These are phyloP conservation scores for Rugalucina vietnamica DNA, from an alignment of 2,888 invertebrate genomes.

Conservation along the genomic window DNA sequence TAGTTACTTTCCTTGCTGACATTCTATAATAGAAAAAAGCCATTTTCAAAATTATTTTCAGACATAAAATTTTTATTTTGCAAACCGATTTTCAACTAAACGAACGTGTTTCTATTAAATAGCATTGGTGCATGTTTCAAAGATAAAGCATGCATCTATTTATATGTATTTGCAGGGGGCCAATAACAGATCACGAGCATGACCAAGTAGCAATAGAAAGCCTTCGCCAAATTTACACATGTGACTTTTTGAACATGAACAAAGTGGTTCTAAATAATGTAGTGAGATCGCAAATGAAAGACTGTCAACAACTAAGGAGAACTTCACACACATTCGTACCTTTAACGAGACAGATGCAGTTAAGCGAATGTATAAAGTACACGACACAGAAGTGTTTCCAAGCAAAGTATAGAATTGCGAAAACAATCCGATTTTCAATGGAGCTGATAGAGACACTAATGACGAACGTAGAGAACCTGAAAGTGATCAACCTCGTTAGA, in stretches of 20 bases:
- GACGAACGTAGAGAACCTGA: slow-evolving; percentile 1
- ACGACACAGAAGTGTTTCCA: slow-evolving; percentile 13
- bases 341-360: background rate
- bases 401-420: slow-evolving; percentile 28
- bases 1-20: too few species aligned
- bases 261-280: background rate
- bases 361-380: slow-evolving; percentile 2
- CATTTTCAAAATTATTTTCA: too few species aligned
- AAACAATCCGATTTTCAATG: slow-evolving; percentile 38
- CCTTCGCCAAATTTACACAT: background rate
- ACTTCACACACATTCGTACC: background rate
- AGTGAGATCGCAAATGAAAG: background rate
- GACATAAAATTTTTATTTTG: too few species aligned
- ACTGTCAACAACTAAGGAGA: background rate
- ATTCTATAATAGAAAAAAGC: too few species aligned
- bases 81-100: too few species aligned
- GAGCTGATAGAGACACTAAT: background rate
- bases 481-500: slow-evolving; percentile 36
- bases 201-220: background rate
- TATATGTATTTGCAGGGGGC: slow-evolving; percentile 12
- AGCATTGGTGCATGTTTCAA: too few species aligned
- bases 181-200: background rate
- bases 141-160: too few species aligned
- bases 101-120: too few species aligned
- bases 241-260: background rate